A percentile compares a stretch with the other conserved stretches of the same genome.
Evolutionary conservation across 2,797 vertebrate genomes (phyloP).

Genomic region (Choloepus didactylus): DNA sequence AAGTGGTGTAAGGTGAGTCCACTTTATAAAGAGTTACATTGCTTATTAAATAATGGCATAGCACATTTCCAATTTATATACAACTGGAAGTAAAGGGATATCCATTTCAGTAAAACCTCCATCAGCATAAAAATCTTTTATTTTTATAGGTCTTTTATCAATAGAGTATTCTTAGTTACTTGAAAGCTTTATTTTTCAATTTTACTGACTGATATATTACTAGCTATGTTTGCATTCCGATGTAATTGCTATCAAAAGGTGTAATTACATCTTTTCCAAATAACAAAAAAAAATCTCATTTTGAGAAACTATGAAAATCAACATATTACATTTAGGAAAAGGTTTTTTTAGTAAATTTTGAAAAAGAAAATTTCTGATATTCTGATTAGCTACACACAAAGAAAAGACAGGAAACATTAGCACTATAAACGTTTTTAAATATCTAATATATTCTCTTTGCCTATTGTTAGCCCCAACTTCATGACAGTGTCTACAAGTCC

Average conservation of each 20-base stretch:
- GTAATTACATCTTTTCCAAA: background rate
- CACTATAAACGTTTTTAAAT: background rate
- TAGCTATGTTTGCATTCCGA: background rate
- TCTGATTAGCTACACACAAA: background rate
- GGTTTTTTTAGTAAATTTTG: background rate
- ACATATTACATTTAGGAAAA: background rate
- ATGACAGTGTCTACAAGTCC: background rate
- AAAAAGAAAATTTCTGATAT: background rate
- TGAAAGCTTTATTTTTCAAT: constrained; percentile 7
- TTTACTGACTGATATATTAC: background rate
- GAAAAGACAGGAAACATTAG: background rate
- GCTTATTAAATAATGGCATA: background rate
- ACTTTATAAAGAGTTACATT: background rate
- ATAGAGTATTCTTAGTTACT: background rate
- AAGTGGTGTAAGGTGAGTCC: background rate
- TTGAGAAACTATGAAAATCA: constrained; percentile 40
- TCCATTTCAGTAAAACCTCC: background rate
- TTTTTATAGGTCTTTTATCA: background rate
- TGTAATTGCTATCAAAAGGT: background rate
- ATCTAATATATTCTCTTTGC: background rate
- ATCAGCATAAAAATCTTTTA: background rate
- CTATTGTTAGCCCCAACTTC: background rate
- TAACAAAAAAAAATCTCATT: background rate
- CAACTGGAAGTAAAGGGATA: background rate
- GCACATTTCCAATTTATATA: background rate